A percentile compares a stretch with the other conserved stretches of the same genome.
phyloP scores from a whole-genome alignment of 2,797 vertebrate species.

The Channa striata region DNA sequence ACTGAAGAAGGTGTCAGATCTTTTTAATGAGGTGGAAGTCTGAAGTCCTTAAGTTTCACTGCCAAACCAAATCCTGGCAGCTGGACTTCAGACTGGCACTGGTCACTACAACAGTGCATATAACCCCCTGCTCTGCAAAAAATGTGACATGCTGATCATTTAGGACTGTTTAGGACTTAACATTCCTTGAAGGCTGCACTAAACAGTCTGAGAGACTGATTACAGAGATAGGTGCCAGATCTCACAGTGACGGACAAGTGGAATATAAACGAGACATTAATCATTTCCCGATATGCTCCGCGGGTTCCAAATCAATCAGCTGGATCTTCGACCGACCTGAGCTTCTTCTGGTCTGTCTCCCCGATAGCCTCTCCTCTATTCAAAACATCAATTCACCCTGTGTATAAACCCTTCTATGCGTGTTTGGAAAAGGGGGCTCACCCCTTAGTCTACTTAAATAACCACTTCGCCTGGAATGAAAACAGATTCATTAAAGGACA shows the following conservation, averaged over 20 bases:
- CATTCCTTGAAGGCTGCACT: neutral
- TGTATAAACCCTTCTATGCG: constrained; percentile 63
- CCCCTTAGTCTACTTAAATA: constrained; percentile 77
- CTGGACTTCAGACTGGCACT: constrained; percentile 30
- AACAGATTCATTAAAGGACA: constrained; percentile 75
- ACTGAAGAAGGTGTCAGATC: constrained; percentile 62
- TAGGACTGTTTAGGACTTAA: constrained; percentile 16
- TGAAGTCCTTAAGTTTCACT: constrained; percentile 48
- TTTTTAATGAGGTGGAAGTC: constrained; percentile 64
- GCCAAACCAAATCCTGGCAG: constrained; percentile 66
- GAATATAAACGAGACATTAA: neutral
- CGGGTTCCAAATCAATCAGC: neutral
- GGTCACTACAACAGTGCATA: constrained; percentile 25
- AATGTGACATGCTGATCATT: constrained; percentile 24
- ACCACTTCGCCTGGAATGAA: constrained; percentile 80
- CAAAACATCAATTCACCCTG: constrained; percentile 70
- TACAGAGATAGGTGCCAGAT: neutral
- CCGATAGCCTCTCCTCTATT: constrained; percentile 54
- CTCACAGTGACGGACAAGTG: neutral
- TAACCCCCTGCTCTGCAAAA: constrained; percentile 24
- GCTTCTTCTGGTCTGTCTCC: constrained; percentile 19
- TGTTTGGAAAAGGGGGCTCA: constrained; percentile 72
- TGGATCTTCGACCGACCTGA: neutral
- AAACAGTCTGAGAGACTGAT: constrained; percentile 4
- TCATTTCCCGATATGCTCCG: constrained; percentile 2